Evolutionary conservation across 2,113 vertebrate genomes (phyloP).

Genomic region (Balaeniceps rex): DNA sequence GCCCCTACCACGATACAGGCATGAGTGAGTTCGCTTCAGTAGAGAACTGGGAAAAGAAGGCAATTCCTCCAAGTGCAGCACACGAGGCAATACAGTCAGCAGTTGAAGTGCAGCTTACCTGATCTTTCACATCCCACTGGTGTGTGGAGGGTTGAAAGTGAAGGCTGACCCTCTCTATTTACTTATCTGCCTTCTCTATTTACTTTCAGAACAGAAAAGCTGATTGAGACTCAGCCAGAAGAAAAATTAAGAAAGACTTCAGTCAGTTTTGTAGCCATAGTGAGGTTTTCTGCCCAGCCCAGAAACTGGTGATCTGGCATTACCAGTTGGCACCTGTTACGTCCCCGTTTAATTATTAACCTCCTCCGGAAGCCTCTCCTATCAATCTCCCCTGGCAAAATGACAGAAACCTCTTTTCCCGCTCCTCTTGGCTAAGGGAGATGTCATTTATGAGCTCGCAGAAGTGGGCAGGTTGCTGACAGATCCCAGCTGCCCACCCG

Average conservation of each 20-base stretch:
- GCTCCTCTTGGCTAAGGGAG: background rate
- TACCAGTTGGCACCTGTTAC: background rate
- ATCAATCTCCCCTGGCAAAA: background rate
- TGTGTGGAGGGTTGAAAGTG: background rate
- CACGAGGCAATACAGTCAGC: background rate
- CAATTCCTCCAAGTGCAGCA: background rate
- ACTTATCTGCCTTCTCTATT: background rate
- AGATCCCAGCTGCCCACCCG: background rate
- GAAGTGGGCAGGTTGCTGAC: background rate
- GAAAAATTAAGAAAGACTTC: background rate
- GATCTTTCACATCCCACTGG: background rate
- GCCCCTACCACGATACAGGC: background rate
- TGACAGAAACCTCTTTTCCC: background rate
- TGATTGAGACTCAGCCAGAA: background rate
- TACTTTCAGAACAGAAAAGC: background rate
- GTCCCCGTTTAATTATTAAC: background rate
- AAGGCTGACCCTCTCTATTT: background rate
- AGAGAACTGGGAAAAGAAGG: background rate
- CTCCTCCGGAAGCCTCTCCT: background rate
- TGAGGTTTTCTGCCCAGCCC: background rate
- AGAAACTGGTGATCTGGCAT: background rate
- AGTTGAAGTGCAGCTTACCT: background rate
- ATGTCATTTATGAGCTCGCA: background rate
- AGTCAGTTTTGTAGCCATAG: background rate
- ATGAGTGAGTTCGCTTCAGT: rapidly evolving